Conservation (phyloP, 2,888 invertebrate genomes). For the Sepioteuthis lessoniana region DNA sequence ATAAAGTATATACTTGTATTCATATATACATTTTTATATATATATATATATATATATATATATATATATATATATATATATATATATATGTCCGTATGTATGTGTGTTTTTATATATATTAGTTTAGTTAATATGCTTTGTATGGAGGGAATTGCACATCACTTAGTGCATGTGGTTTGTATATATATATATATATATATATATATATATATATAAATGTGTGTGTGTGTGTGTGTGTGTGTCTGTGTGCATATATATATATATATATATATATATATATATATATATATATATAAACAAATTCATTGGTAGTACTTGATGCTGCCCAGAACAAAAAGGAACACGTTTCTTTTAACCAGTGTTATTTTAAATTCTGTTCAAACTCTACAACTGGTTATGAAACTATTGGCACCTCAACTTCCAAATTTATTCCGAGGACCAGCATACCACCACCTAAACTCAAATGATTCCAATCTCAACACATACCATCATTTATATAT, state of each 20-base stretch:
- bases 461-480: neutral
- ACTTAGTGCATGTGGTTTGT: no score
- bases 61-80: no score
- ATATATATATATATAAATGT: no score
- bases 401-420: neutral
- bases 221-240: no score
- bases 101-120: no score
- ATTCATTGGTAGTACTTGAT: neutral
- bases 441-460: neutral
- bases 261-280: neutral
- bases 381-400: neutral
- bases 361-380: neutral
- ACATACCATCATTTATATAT: neutral
- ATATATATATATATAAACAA: neutral
- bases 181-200: no score
- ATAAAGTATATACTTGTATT: no score
- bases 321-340: neutral
- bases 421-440: neutral
- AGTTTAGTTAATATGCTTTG: no score
- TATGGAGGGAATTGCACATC: no score
- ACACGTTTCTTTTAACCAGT: neutral
- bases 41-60: no score
- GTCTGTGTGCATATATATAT: neutral
- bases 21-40: no score
- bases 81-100: no score